Percentiles rank a stretch among this genome's conserved stretches.
Evolutionary conservation across 2,797 vertebrate genomes (phyloP).

Genomic region (Thamnophis elegans): DNA sequence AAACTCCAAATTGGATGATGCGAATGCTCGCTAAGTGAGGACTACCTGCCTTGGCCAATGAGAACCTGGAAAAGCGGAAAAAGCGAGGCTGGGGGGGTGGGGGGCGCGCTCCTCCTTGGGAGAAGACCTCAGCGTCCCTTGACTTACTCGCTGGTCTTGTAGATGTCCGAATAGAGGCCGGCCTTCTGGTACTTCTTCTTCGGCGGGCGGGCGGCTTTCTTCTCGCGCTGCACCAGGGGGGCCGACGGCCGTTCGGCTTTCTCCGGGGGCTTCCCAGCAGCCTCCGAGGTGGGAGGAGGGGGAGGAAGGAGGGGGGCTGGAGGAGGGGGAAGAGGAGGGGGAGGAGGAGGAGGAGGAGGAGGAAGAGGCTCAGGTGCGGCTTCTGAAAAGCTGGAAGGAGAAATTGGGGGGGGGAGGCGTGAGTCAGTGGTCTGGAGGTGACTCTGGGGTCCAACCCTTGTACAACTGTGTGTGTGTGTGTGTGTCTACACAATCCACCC

Average conservation of each 20-base stretch:
- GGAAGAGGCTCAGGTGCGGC: constrained; percentile 58
- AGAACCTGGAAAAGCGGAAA: not conserved
- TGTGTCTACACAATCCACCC: not conserved
- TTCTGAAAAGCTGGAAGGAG: constrained; percentile 70
- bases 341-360: rapidly evolving
- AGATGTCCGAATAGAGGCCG: constrained; percentile 96
- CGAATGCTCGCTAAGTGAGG: not conserved
- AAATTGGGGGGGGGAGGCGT: constrained; percentile 18
- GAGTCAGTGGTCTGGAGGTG: constrained; percentile 1
- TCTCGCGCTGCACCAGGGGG: constrained; percentile 77
- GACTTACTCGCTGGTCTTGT: constrained; percentile 94
- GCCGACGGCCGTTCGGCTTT: constrained; percentile 66
- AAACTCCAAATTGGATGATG: not conserved
- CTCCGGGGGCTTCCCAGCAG: constrained; percentile 70
- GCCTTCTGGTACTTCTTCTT: constrained; percentile 94
- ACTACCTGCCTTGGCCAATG: too few relatives aligned
- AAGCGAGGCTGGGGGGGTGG: not conserved
- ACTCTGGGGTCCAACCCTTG: not conserved
- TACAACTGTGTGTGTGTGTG: not conserved
- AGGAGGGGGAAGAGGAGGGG: rapidly evolving
- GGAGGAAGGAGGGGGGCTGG: not conserved
- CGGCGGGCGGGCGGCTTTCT: constrained; percentile 79
- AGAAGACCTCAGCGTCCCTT: not conserved
- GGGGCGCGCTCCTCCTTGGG: too few relatives aligned
- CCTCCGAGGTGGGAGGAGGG: constrained; percentile 68